A percentile compares a stretch with the other conserved stretches of the same genome.
Conservation (phyloP, 2,113 vertebrate genomes). For the Scomber colias region DNA sequence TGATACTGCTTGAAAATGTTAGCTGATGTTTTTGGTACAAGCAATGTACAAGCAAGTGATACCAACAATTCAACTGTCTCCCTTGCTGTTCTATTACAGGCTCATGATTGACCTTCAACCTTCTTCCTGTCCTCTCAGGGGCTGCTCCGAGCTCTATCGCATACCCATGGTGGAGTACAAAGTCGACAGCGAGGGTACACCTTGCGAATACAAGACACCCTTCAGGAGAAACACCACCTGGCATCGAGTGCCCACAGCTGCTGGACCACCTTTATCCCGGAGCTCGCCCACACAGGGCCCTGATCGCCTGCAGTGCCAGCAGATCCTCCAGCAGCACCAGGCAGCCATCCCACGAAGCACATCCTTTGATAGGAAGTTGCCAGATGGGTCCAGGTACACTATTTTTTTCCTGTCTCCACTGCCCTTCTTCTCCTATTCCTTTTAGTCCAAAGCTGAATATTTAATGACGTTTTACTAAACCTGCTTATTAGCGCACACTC, state of each 20-base stretch:
- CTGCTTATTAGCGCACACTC: not conserved
- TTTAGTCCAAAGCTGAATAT: not conserved
- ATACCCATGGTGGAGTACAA: slow-evolving; percentile 99
- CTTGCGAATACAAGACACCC: slow-evolving; percentile 98
- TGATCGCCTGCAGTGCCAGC: slow-evolving; percentile 92
- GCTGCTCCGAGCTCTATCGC: slow-evolving; percentile 96
- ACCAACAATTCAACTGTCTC: not conserved
- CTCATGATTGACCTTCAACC: slow-evolving; percentile 2
- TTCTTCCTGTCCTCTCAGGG: slow-evolving; percentile 79
- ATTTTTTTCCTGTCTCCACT: not conserved
- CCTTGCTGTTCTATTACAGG: not conserved
- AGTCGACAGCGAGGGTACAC: slow-evolving; percentile 96
- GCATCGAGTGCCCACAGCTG: slow-evolving; percentile 93
- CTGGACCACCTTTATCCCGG: slow-evolving; percentile 88
- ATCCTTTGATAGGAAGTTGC: slow-evolving; percentile 95
- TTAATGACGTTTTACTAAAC: not conserved
- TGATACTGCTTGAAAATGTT: not conserved
- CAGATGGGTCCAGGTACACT: slow-evolving; percentile 92
- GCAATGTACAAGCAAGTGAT: not conserved
- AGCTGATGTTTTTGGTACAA: too few relatives aligned
- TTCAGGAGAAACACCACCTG: slow-evolving; percentile 97
- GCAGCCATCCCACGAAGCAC: slow-evolving; percentile 94
- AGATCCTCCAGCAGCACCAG: slow-evolving; percentile 92
- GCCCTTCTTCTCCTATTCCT: not conserved
- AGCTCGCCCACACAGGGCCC: slow-evolving; percentile 92